Conservation (phyloP, 2,113 vertebrate genomes). For the Sialia sialis region DNA sequence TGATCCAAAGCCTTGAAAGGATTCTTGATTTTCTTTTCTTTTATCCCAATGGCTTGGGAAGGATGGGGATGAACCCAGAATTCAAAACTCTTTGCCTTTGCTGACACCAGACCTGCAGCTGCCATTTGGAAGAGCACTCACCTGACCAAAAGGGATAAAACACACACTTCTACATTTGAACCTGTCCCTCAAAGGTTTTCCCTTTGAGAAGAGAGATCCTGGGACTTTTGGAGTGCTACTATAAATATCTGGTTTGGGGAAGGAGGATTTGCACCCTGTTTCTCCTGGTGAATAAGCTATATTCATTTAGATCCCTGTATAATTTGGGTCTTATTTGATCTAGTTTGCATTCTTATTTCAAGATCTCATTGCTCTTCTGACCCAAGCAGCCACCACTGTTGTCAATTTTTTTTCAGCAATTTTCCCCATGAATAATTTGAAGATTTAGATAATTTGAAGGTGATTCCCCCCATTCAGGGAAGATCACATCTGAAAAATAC, state of each 20-base stretch:
- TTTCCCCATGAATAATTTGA: background rate
- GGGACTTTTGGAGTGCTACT: background rate
- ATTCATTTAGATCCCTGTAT: background rate
- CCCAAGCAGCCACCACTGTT: background rate
- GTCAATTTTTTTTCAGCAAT: background rate
- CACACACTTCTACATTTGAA: background rate
- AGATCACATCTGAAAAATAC: background rate
- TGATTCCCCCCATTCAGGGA: background rate
- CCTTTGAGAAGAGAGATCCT: background rate
- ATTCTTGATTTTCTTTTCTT: background rate
- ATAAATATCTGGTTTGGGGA: background rate
- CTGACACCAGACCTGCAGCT: background rate
- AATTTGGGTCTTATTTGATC: background rate
- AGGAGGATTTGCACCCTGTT: background rate
- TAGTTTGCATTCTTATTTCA: background rate
- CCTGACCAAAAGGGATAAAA: background rate
- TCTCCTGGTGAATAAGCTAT: background rate
- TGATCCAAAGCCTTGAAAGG: background rate
- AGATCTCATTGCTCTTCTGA: background rate
- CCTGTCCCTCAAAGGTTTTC: background rate
- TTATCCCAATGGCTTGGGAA: background rate
- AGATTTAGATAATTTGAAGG: background rate
- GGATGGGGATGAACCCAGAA: background rate
- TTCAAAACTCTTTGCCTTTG: background rate
- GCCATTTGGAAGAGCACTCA: background rate